These are phyloP conservation scores for Julus scanicus DNA, from an alignment of 2,888 invertebrate genomes.

Conservation along the genomic window DNA sequence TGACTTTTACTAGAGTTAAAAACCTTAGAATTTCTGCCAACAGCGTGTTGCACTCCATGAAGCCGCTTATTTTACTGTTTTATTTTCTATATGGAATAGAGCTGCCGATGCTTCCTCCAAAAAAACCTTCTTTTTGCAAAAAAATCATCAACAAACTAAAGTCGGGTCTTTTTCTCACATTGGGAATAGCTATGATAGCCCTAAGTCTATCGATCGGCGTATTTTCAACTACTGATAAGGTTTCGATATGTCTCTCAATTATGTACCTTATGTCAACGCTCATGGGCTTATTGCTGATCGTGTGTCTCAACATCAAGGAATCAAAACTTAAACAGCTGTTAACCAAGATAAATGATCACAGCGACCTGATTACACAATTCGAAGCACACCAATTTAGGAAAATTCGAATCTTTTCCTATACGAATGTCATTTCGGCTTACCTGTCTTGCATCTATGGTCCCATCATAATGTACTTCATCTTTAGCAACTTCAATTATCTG, in stretches of 20 bases:
- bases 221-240: neutral
- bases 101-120: neutral
- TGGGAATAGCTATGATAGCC: neutral
- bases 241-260: neutral
- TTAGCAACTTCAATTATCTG: no score
- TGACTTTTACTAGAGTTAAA: neutral
- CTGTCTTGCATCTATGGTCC: neutral
- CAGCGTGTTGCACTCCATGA: neutral
- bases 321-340: neutral
- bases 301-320: neutral
- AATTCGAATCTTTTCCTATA: neutral
- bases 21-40: neutral
- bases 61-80: neutral
- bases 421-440: neutral
- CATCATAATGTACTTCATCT: neutral
- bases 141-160: neutral
- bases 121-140: neutral
- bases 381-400: neutral
- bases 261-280: neutral
- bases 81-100: neutral
- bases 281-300: neutral
- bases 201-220: neutral
- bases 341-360: neutral
- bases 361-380: neutral
- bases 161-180: neutral